Conservation (phyloP, 1,140 invertebrate genomes). For the Vollenhovia emeryi region DNA sequence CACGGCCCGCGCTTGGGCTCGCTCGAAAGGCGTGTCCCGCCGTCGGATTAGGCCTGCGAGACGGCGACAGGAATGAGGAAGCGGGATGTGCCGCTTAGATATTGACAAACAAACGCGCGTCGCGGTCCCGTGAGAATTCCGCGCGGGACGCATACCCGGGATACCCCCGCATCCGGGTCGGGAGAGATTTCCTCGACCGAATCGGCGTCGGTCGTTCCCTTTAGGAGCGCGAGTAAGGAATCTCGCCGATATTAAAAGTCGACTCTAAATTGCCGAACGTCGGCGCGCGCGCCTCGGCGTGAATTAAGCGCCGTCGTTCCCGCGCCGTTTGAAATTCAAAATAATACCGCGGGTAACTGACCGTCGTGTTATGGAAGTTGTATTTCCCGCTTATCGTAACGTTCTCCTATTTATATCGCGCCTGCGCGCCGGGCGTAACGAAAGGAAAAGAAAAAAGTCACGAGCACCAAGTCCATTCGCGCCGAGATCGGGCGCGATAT, state of each 20-base stretch:
- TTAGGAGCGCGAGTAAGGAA: background rate
- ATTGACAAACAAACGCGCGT: conserved; percentile 38
- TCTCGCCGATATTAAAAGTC: conserved; percentile 8
- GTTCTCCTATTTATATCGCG: conserved; percentile 42
- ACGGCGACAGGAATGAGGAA: conserved; percentile 55
- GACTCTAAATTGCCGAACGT: background rate
- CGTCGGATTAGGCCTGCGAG: conserved; percentile 57
- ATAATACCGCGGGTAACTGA: conserved; percentile 29
- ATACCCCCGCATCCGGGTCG: conserved; percentile 26
- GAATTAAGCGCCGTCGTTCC: conserved; percentile 8
- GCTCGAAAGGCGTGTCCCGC: conserved; percentile 23
- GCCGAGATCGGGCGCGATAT: conserved; percentile 44
- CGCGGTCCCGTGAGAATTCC: conserved; percentile 24
- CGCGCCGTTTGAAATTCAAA: conserved; percentile 32
- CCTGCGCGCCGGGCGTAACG: conserved; percentile 28
- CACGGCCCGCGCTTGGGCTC: background rate
- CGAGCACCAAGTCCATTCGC: conserved; percentile 8
- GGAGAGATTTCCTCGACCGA: background rate
- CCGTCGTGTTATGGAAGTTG: conserved; percentile 34
- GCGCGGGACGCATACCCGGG: background rate
- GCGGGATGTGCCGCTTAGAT: background rate
- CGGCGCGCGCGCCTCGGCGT: background rate
- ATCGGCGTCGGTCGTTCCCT: background rate
- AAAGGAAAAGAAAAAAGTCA: conserved; percentile 7
- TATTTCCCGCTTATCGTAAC: conserved; percentile 50